phyloP scores from a whole-genome alignment of 2,888 invertebrate genomes.

The Mongoloraphidia duomilia region DNA sequence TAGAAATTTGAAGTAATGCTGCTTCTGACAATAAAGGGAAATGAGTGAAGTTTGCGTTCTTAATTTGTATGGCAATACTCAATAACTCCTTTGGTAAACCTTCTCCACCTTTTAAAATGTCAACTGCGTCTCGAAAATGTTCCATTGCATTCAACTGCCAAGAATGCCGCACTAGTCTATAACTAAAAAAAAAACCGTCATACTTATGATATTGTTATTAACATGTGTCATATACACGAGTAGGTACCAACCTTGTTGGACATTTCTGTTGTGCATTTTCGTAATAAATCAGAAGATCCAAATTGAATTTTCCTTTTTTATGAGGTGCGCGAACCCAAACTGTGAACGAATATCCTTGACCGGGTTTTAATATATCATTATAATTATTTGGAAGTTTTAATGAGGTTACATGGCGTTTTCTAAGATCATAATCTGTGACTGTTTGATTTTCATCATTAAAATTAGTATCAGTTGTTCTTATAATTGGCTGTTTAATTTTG shows the following conservation, averaged over 20 bases:
- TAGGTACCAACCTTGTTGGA: background rate
- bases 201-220: background rate
- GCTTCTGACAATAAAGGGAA: slow-evolving; percentile 27
- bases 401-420: slow-evolving; percentile 30
- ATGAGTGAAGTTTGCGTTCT: slow-evolving; percentile 40
- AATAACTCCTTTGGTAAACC: slow-evolving; percentile 36
- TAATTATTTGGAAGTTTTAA: slow-evolving; percentile 25
- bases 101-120: slow-evolving; percentile 31
- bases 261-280: slow-evolving; percentile 34
- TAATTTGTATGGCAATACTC: slow-evolving; percentile 50
- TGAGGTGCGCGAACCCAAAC: slow-evolving; percentile 59
- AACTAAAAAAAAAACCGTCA: slow-evolving; percentile 24
- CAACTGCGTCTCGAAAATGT: slow-evolving; percentile 39
- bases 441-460: slow-evolving; percentile 20
- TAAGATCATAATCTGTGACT: slow-evolving; percentile 24
- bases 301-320: slow-evolving; percentile 41
- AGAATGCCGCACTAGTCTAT: slow-evolving; percentile 47
- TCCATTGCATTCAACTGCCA: slow-evolving; percentile 48
- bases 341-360: slow-evolving; percentile 34
- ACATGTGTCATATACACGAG: background rate
- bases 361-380: slow-evolving; percentile 34
- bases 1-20: slow-evolving; percentile 40
- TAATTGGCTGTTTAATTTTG: slow-evolving; percentile 11
- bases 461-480: slow-evolving; percentile 6
- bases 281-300: slow-evolving; percentile 63